These are phyloP conservation scores for Drosophila prostipennis DNA, from an alignment of 2,888 invertebrate species.

Conservation along the genomic window DNA sequence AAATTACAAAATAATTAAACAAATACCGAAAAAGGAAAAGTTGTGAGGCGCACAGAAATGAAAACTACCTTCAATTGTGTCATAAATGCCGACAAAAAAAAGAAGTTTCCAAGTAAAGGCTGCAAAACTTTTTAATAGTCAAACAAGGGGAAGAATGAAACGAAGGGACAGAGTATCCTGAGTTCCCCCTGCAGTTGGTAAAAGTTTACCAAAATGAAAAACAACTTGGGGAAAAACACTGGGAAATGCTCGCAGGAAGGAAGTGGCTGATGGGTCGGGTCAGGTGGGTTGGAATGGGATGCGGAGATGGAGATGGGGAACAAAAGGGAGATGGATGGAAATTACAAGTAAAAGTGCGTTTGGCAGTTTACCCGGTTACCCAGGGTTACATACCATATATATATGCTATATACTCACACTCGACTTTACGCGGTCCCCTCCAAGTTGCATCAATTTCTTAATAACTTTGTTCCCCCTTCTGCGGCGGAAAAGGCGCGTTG, in stretches of 20 bases:
- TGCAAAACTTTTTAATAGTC: slow-evolving; percentile 53
- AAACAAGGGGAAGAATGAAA: slow-evolving; percentile 30
- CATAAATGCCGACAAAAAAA: slow-evolving; percentile 14
- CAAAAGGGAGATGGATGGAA: slow-evolving; percentile 37
- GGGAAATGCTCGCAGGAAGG: slow-evolving; percentile 43
- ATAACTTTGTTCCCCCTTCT: slow-evolving; percentile 63
- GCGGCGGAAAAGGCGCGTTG: slow-evolving; percentile 38
- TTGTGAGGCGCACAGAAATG: background rate
- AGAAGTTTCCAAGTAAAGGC: slow-evolving; percentile 21
- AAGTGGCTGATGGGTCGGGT: slow-evolving; percentile 37
- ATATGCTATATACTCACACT: slow-evolving; percentile 14
- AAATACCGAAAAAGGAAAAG: slow-evolving; percentile 5
- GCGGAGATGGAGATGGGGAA: background rate
- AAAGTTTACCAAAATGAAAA: slow-evolving; percentile 39
- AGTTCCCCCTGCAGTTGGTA: slow-evolving; percentile 8
- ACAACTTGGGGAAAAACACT: slow-evolving; percentile 17
- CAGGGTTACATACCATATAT: slow-evolving; percentile 39
- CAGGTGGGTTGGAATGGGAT: slow-evolving; percentile 1
- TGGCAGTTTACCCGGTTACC: slow-evolving; percentile 61
- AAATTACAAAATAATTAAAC: slow-evolving; percentile 23
- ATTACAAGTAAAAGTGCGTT: slow-evolving; percentile 65
- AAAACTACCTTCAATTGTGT: slow-evolving; percentile 32
- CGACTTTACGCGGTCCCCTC: slow-evolving; percentile 14
- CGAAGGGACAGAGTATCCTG: slow-evolving; percentile 26
- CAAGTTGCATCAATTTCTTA: slow-evolving; percentile 70